Base-by-base conservation (phyloP, 2,888 invertebrate genomes). In the Ellobium chinense region DNA sequence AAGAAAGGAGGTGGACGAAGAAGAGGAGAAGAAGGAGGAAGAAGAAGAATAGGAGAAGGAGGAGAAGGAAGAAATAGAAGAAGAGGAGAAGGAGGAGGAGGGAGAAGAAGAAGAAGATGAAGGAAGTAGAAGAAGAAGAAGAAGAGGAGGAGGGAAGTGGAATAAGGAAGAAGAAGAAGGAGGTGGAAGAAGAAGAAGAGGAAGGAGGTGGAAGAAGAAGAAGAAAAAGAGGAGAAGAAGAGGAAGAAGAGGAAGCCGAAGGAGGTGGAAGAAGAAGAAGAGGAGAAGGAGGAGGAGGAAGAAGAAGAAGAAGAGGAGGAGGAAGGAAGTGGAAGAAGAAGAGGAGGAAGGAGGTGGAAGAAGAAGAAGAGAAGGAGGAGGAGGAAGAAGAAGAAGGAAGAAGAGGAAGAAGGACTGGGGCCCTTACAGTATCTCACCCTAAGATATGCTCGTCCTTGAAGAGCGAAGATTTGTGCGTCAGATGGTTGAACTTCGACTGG, bases 231-330 rank as follows among this genome's bases (percentile, higher is more conserved):
- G 54, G 14, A 70, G 70, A 70, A 54, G 54, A 39, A 70, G 39
- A 46, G 31, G 54, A 39, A 54, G 70, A 70, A 39, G 54, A 29
- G 46, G n/a, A n/a, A n/a, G n/a, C n/a, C n/a, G n/a, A n/a, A n/a
- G n/a, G n/a, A n/a, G n/a, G n/a, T n/a, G n/a, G 46, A 70, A 70
- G 54, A 54, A 31, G 54, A 29, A 72, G 72, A 54, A 31, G 72
- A 54, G 29, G 29, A 54, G 18, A 27, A 56, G n/a, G 7, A 56
- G 36, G 60, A 21, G 36, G 24, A 60, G 21, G n/a, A 36, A 58
- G 34, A 56, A 7, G 29, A 24, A 36, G 24, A 34, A 60, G 9
- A 56, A 34, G n/a, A n/a, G n/a, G 46, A 46, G 46, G 7, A 46
- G 18, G 46, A 46, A 12, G 18, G 7, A 12, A 24, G 60, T 60